A percentile compares a stretch with the other conserved stretches of the same genome.
Conservation (phyloP, 64 coral and sea anemone genomes). For the Montipora efflorescens region DNA sequence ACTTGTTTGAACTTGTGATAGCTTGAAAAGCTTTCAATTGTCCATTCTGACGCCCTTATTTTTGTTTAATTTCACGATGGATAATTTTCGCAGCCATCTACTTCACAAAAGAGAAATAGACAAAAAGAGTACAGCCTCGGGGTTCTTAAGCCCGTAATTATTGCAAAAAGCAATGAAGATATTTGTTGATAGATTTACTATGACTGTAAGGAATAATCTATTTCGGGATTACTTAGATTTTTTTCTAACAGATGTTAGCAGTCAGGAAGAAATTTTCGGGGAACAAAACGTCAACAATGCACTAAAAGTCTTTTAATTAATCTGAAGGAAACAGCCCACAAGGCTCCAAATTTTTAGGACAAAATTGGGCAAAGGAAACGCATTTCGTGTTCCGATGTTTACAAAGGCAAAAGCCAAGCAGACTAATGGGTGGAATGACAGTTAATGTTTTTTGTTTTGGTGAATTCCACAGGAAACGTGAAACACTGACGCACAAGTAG, state of each 20-base stretch:
- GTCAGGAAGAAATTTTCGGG: not conserved
- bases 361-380: slow-evolving; percentile 17
- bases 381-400: slow-evolving; percentile 40
- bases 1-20: slow-evolving; percentile 45
- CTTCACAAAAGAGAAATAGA: slow-evolving; percentile 1
- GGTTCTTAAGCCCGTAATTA: not conserved
- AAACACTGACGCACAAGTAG: slow-evolving; percentile 15
- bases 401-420: slow-evolving; percentile 33
- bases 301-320: not conserved
- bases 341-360: not conserved
- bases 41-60: slow-evolving; percentile 6
- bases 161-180: not conserved
- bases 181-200: slow-evolving; percentile 28
- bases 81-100: slow-evolving; percentile 22
- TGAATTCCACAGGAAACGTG: slow-evolving; percentile 43
- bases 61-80: slow-evolving; percentile 38
- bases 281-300: not conserved
- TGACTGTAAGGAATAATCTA: slow-evolving; percentile 11
- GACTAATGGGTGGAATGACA: slow-evolving; percentile 25
- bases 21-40: slow-evolving; percentile 32
- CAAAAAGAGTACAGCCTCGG: not conserved
- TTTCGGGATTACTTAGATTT: not conserved
- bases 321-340: not conserved
- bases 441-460: slow-evolving; percentile 30
- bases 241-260: not conserved